A percentile compares a stretch with the other conserved stretches of the same genome.
phyloP scores from a whole-genome alignment of 2,113 vertebrate genomes.

The Sceloporus tristichus region DNA sequence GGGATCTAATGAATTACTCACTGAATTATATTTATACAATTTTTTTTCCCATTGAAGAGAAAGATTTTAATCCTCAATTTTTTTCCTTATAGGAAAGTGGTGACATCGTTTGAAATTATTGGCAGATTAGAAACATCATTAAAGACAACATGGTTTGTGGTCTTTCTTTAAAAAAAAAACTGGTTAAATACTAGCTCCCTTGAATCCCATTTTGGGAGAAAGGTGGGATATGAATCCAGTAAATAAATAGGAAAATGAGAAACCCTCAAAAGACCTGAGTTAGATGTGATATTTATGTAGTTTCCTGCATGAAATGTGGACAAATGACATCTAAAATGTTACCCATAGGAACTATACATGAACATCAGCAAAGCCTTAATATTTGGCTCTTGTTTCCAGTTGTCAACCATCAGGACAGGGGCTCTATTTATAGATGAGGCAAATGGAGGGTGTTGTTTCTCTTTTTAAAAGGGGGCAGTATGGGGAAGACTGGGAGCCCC shows the following conservation, averaged over 20 bases:
- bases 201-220: no score
- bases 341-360: background rate
- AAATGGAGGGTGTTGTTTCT: background rate
- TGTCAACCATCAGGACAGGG: background rate
- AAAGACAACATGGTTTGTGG: background rate
- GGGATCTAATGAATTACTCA: background rate
- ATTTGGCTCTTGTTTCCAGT: constrained; percentile 20
- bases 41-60: background rate
- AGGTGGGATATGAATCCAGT: no score
- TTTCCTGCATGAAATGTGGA: background rate
- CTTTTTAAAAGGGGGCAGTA: background rate
- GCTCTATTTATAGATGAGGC: constrained; percentile 30
- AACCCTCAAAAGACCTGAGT: background rate
- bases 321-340: constrained; percentile 8
- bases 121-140: background rate
- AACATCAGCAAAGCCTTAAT: constrained; percentile 4
- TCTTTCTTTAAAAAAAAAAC: background rate
- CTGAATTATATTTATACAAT: no score
- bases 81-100: background rate
- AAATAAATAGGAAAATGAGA: background rate
- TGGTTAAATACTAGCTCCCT: no score
- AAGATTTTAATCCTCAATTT: background rate
- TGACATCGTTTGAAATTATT: background rate
- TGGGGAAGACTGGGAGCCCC: background rate
- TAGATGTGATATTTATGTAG: background rate